phyloP scores from a whole-genome alignment of 2,113 vertebrate species.

The Glaucomys volans region DNA sequence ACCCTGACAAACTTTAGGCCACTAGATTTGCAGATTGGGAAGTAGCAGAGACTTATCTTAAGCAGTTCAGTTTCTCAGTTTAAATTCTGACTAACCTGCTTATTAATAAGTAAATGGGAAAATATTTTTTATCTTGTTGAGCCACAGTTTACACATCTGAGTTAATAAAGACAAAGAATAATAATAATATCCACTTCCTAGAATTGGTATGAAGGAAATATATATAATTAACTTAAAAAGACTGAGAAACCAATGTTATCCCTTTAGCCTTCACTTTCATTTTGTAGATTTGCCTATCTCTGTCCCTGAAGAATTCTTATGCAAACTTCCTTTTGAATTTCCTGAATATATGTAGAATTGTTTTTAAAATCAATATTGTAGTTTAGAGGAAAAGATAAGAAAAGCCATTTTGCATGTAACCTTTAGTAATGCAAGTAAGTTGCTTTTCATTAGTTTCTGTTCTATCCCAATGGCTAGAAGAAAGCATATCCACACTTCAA shows the following conservation, averaged over 20 bases:
- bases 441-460: neutral
- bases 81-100: neutral
- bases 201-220: neutral
- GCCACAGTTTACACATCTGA: neutral
- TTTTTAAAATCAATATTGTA: neutral
- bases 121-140: neutral
- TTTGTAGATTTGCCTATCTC: neutral
- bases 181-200: neutral
- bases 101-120: neutral
- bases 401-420: neutral
- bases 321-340: neutral
- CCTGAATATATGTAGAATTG: neutral
- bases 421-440: neutral
- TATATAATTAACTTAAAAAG: neutral
- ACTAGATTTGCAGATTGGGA: neutral
- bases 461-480: neutral
- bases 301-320: neutral
- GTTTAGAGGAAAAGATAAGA: neutral
- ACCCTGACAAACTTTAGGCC: neutral
- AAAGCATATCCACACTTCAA: neutral
- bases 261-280: accelerated
- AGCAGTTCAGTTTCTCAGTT: neutral
- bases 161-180: neutral
- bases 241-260: neutral
- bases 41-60: neutral